These are phyloP conservation scores for Meloe dianella DNA, from an alignment of 2,888 invertebrate species.

Conservation along the genomic window DNA sequence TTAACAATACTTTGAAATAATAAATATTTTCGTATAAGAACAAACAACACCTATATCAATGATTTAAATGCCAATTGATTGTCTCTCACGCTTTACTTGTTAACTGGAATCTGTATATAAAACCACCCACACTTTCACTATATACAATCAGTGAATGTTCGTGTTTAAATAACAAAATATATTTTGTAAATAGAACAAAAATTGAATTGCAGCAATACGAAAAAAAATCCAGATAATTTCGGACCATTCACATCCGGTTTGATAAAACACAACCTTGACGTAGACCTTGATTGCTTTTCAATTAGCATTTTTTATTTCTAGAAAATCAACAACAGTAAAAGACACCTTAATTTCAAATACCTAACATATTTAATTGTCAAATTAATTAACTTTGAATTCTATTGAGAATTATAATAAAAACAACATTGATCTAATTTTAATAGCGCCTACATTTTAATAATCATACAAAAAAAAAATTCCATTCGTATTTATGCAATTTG, in stretches of 20 bases:
- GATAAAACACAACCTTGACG: background rate
- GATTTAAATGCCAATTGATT: constrained; percentile 14
- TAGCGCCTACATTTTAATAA: constrained; percentile 21
- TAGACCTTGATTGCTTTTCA: background rate
- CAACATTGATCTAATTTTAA: constrained; percentile 28
- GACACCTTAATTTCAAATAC: too few relatives aligned
- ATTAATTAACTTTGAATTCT: constrained; percentile 14
- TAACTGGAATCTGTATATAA: constrained; percentile 8
- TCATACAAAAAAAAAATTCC: constrained; percentile 15
- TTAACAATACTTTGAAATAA: too few relatives aligned
- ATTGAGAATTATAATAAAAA: constrained; percentile 12
- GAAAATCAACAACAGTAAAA: too few relatives aligned
- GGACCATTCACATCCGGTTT: background rate
- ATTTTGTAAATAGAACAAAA: background rate
- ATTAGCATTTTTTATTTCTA: too few relatives aligned
- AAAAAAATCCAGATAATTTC: constrained; percentile 5
- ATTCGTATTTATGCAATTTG: constrained; percentile 26
- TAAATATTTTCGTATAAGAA: too few relatives aligned
- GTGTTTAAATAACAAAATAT: constrained; percentile 4
- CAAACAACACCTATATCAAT: too few relatives aligned
- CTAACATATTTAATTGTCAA: too few relatives aligned
- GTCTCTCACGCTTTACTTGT: constrained; percentile 20
- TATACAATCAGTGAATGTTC: constrained; percentile 1
- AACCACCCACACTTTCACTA: constrained; percentile 29
- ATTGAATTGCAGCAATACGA: background rate